Percentiles rank a stretch among this genome's conserved stretches.
These are phyloP conservation scores for Brachyptera putata DNA, from an alignment of 2,888 invertebrate genomes.

Conservation along the genomic window DNA sequence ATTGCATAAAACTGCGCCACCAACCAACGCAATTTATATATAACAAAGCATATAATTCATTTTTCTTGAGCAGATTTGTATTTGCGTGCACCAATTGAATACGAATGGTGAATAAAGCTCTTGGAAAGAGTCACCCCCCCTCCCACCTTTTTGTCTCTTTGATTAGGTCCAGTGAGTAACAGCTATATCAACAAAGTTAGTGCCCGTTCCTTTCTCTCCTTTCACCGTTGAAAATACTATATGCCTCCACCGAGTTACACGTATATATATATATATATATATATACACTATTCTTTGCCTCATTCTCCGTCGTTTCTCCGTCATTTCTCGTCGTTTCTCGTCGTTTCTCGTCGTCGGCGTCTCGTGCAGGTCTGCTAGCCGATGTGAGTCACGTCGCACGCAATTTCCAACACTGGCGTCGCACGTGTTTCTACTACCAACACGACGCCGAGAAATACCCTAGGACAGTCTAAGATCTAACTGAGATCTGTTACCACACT, in stretches of 20 bases:
- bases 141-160: too few species aligned
- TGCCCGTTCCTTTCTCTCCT: not conserved
- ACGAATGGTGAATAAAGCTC: too few species aligned
- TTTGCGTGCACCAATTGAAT: too few species aligned
- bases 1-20: too few species aligned
- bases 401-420: slow-evolving; percentile 17
- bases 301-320: slow-evolving; percentile 1
- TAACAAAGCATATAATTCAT: too few species aligned
- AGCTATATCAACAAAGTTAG: not conserved
- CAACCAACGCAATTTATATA: too few species aligned
- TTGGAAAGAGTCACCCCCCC: too few species aligned
- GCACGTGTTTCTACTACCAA: slow-evolving; percentile 11
- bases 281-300: too few species aligned
- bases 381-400: slow-evolving; percentile 17
- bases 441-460: not conserved
- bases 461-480: slow-evolving; percentile 1
- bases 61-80: too few species aligned
- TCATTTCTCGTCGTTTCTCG: not conserved
- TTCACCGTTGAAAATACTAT: not conserved
- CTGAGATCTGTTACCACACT: too few species aligned
- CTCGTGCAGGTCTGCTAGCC: not conserved
- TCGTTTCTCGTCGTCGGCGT: not conserved
- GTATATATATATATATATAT: too few species aligned
- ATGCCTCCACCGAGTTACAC: not conserved
- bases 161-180: not conserved